Percentiles rank a stretch among this genome's conserved stretches.
phyloP scores from a whole-genome alignment of 2,888 invertebrate species.

The Gonocerus acuteangulatus region DNA sequence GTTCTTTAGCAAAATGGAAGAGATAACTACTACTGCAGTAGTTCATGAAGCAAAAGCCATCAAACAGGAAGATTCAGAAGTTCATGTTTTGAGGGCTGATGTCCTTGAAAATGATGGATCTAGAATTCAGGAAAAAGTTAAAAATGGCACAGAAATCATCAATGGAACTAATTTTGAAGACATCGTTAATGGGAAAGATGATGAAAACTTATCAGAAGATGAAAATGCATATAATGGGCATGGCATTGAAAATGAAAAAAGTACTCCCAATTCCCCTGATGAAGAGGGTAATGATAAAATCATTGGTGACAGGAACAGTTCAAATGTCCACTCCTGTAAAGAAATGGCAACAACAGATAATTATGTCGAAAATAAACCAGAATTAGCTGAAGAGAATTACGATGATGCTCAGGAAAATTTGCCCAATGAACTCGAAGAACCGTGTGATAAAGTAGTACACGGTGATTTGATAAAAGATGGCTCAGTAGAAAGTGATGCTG shows the following conservation, averaged over 20 bases:
- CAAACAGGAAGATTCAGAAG: background rate
- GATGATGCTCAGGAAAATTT: background rate
- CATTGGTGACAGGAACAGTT: too few species aligned
- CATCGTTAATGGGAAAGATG: background rate
- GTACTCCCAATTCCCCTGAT: background rate
- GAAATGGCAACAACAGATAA: too few species aligned
- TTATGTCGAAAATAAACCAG: too few species aligned
- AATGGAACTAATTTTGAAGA: background rate
- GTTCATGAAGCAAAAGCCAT: background rate
- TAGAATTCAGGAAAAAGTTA: background rate
- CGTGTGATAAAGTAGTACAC: too few species aligned
- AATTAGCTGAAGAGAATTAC: background rate
- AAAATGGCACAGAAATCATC: background rate
- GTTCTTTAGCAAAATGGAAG: background rate
- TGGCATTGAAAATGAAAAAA: background rate
- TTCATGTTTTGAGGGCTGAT: background rate
- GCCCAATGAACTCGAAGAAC: too few species aligned
- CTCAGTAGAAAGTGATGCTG: background rate
- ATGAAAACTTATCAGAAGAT: background rate
- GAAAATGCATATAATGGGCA: too few species aligned
- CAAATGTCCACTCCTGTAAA: too few species aligned
- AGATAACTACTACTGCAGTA: background rate
- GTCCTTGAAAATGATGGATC: background rate
- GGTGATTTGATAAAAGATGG: too few species aligned
- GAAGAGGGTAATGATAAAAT: background rate